Percentiles rank a stretch among this genome's conserved stretches.
These are phyloP conservation scores for Anabacerthia variegaticeps DNA, from an alignment of 2,797 vertebrate species.

Conservation along the genomic window DNA sequence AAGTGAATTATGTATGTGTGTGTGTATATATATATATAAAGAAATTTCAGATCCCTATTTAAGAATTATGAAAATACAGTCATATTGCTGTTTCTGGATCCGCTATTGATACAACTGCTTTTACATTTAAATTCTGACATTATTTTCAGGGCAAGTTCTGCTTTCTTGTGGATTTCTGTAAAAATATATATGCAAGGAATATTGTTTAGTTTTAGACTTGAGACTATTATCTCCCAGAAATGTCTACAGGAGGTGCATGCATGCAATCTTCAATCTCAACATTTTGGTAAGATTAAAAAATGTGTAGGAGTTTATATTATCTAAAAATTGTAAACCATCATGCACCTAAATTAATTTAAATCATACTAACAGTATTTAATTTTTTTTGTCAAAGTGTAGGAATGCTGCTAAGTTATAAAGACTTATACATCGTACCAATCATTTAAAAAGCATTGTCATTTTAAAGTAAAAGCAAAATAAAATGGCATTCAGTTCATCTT, in stretches of 20 bases:
- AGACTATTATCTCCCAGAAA: neutral
- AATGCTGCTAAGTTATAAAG: neutral
- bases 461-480: neutral
- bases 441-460: neutral
- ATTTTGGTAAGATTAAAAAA: neutral
- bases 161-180: neutral
- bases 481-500: neutral
- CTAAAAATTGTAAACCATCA: neutral
- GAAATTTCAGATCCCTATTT: neutral
- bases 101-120: neutral
- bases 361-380: neutral
- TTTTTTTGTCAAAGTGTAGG: neutral
- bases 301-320: neutral
- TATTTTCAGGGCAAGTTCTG: neutral
- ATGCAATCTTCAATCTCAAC: neutral
- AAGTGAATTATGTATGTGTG: neutral
- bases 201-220: neutral
- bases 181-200: neutral
- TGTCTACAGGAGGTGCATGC: neutral
- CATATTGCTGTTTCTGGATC: neutral
- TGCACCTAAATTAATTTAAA: neutral
- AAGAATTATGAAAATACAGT: neutral
- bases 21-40: neutral
- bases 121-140: neutral
- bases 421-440: rapidly evolving